Percentiles rank a stretch among this genome's conserved stretches.
phyloP scores from a whole-genome alignment of 2,113 vertebrate genomes.

The Colaptes auratus region DNA sequence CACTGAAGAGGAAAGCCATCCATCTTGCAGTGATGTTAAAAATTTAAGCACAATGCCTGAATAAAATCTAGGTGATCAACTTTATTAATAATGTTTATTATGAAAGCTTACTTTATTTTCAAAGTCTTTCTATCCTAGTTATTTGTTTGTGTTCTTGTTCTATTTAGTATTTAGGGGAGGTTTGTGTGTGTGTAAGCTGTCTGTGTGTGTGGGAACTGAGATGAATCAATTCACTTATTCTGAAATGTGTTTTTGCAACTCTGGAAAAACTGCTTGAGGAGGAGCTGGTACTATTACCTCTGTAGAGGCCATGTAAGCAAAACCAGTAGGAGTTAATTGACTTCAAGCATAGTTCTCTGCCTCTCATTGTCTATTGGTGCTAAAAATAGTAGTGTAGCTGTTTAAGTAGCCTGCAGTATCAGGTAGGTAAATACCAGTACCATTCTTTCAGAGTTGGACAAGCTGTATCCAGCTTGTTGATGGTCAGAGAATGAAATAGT shows the following conservation, averaged over 20 bases:
- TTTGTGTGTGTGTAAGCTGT: not conserved
- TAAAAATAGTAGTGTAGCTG: not conserved
- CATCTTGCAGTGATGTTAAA: not conserved
- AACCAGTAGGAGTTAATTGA: not conserved
- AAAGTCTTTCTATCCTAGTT: not conserved
- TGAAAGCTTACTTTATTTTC: not conserved
- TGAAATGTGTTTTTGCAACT: not conserved
- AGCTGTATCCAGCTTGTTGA: not conserved
- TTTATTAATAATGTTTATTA: not conserved
- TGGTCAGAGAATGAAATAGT: not conserved
- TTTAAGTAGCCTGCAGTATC: not conserved
- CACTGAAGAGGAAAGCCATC: not conserved
- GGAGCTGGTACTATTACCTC: not conserved
- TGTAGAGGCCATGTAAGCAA: not conserved
- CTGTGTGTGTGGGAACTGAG: not conserved
- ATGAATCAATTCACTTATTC: not conserved
- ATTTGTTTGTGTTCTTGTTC: not conserved
- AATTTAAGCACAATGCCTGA: not conserved
- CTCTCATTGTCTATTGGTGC: not conserved
- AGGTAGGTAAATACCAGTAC: not conserved
- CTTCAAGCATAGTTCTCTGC: not conserved
- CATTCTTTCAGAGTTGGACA: not conserved
- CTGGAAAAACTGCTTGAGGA: not conserved
- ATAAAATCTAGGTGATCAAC: not conserved
- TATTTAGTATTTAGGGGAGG: not conserved